These are phyloP conservation scores for Idaea straminata DNA, from an alignment of 2,888 invertebrate genomes.

Conservation along the genomic window DNA sequence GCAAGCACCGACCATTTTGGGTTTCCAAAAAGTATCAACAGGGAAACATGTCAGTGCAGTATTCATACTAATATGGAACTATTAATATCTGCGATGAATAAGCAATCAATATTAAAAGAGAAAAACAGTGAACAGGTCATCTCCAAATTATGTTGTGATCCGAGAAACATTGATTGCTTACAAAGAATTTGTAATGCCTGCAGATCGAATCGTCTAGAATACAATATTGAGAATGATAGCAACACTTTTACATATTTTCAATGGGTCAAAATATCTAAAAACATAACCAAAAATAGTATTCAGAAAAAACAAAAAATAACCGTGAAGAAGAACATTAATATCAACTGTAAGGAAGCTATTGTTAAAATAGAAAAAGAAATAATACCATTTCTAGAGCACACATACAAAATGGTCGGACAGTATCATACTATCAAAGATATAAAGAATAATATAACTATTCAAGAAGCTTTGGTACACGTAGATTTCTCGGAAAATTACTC, in stretches of 20 bases:
- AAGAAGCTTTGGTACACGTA: slow-evolving; percentile 17
- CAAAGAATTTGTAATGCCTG: slow-evolving; percentile 12
- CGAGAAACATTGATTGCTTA: slow-evolving; percentile 8
- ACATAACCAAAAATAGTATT: slow-evolving; percentile 3
- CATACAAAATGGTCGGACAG: slow-evolving; percentile 5
- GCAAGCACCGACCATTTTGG: slow-evolving; percentile 20
- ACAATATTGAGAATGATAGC: slow-evolving; percentile 8
- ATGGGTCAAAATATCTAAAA: slow-evolving; percentile 1
- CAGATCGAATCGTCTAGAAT: slow-evolving; percentile 11
- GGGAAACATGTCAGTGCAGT: slow-evolving; percentile 19
- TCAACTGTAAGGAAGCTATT: slow-evolving; percentile 2
- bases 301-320: slow-evolving; percentile 9
- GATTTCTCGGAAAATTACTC: slow-evolving; percentile 33
- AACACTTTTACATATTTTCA: slow-evolving; percentile 8
- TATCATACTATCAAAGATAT: slow-evolving; percentile 7
- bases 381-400: slow-evolving; percentile 3
- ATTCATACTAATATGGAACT: slow-evolving; percentile 17
- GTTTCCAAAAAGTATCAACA: slow-evolving; percentile 16
- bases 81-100: slow-evolving; percentile 13
- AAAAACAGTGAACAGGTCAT: slow-evolving; percentile 10
- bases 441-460: slow-evolving; percentile 5
- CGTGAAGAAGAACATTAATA: slow-evolving; percentile 7
- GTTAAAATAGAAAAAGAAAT: slow-evolving; percentile 1
- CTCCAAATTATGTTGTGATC: slow-evolving; percentile 10
- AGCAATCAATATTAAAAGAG: slow-evolving; percentile 10